These are phyloP conservation scores for Peromyscus eremicus DNA, from an alignment of 2,797 vertebrate species.

Conservation along the genomic window DNA sequence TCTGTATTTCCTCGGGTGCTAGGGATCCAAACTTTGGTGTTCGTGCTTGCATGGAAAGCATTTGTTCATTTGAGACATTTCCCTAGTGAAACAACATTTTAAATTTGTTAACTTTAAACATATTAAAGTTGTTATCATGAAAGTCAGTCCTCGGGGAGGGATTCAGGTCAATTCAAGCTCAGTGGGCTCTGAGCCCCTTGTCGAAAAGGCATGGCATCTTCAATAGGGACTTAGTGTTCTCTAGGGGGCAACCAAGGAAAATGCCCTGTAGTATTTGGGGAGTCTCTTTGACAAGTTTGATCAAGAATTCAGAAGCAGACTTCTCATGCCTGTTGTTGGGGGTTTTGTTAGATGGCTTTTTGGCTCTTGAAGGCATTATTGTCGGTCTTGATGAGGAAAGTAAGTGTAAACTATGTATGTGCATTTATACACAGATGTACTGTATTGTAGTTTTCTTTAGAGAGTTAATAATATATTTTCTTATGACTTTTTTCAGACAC, in stretches of 20 bases:
- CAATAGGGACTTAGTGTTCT: background rate
- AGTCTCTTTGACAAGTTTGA: background rate
- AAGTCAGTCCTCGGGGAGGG: background rate
- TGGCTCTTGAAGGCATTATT: background rate
- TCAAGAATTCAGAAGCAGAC: background rate
- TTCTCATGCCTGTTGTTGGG: no score
- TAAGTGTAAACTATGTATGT: background rate
- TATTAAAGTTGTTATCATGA: background rate
- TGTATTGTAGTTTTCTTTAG: background rate
- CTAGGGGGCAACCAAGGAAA: background rate
- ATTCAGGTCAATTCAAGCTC: background rate
- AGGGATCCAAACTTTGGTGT: no score
- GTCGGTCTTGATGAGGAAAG: background rate
- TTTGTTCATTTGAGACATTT: background rate
- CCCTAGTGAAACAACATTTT: background rate
- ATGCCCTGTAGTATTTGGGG: background rate
- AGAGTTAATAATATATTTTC: background rate
- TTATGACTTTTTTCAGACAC: background rate
- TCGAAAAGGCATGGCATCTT: background rate
- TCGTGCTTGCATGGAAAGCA: background rate
- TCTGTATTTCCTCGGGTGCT: no score
- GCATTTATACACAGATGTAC: background rate
- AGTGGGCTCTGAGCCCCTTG: no score
- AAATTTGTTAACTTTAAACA: no score
- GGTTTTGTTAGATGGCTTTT: background rate